These are phyloP conservation scores for Drosophila mayri DNA, from an alignment of 1,140 invertebrate species.

Conservation along the genomic window DNA sequence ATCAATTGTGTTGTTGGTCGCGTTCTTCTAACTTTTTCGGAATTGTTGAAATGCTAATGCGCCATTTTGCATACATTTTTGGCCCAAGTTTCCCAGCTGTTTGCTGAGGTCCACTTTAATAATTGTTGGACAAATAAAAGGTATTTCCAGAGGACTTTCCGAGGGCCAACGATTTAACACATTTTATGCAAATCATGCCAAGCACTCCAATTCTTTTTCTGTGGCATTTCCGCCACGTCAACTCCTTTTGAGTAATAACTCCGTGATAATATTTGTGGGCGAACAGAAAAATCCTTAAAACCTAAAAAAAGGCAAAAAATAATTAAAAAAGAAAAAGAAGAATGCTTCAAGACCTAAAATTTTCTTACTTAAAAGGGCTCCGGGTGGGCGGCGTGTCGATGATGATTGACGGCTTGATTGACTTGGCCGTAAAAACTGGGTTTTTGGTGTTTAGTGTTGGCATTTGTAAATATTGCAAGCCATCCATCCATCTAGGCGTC, in stretches of 20 bases:
- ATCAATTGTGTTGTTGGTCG: constrained; percentile 62
- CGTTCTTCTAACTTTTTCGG: constrained; percentile 24
- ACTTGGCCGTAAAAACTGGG: constrained; percentile 39
- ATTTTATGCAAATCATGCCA: constrained; percentile 71
- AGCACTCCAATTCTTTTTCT: constrained; percentile 37
- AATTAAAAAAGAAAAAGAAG: too few relatives aligned
- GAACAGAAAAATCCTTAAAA: not conserved
- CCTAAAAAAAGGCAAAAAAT: not conserved
- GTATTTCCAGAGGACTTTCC: constrained; percentile 1
- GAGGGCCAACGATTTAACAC: constrained; percentile 36
- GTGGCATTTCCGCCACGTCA: constrained; percentile 63
- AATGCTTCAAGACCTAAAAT: not conserved
- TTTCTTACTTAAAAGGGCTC: not conserved
- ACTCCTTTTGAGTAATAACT: constrained; percentile 35
- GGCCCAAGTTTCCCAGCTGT: constrained; percentile 14
- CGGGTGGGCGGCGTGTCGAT: constrained; percentile 22
- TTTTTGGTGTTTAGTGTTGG: constrained; percentile 49
- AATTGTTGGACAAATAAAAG: constrained; percentile 51
- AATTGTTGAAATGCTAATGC: constrained; percentile 82
- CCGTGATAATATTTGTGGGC: constrained; percentile 52
- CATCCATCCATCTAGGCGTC: constrained; percentile 6
- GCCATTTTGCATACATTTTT: constrained; percentile 81
- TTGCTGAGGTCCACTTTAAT: constrained; percentile 47
- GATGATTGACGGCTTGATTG: constrained; percentile 41
- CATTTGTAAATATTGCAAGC: constrained; percentile 70